These are phyloP conservation scores for Patiria miniata DNA, from an alignment of 35 echinoderm and acorn worm genomes.

Conservation along the genomic window DNA sequence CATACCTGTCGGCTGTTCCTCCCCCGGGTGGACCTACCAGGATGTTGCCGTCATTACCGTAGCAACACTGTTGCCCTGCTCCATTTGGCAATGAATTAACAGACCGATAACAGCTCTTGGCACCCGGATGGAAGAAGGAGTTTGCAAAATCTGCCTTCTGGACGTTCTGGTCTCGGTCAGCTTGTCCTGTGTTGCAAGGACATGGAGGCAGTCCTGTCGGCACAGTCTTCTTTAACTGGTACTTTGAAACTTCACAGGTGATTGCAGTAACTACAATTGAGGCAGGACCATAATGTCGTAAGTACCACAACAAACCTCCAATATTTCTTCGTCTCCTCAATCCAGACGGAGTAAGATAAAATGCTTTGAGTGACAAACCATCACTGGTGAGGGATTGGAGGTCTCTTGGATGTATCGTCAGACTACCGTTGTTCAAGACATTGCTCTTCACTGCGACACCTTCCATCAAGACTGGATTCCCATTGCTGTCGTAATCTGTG, in stretches of 20 bases:
- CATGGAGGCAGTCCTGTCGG: slow-evolving; percentile 40
- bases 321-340: background rate
- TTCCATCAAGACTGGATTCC: background rate
- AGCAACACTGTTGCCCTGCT: slow-evolving; percentile 66
- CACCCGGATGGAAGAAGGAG: slow-evolving; percentile 49
- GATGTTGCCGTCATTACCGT: slow-evolving; percentile 40
- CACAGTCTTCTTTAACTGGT: background rate
- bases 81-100: background rate
- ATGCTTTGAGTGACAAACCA: background rate
- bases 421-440: slow-evolving; percentile 31
- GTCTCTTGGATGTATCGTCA: background rate
- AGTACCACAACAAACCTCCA: background rate
- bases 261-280: background rate
- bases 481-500: background rate
- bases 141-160: background rate
- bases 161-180: background rate
- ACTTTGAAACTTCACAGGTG: background rate
- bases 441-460: slow-evolving; percentile 4
- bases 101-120: slow-evolving; percentile 28
- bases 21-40: no score
- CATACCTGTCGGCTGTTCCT: no score
- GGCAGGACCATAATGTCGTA: background rate
- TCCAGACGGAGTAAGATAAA: background rate
- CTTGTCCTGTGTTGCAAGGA: slow-evolving; percentile 45
- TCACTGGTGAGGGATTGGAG: background rate